These are phyloP conservation scores for Rhinichthys osculus DNA, from an alignment of 2,797 vertebrate genomes.

Conservation along the genomic window DNA sequence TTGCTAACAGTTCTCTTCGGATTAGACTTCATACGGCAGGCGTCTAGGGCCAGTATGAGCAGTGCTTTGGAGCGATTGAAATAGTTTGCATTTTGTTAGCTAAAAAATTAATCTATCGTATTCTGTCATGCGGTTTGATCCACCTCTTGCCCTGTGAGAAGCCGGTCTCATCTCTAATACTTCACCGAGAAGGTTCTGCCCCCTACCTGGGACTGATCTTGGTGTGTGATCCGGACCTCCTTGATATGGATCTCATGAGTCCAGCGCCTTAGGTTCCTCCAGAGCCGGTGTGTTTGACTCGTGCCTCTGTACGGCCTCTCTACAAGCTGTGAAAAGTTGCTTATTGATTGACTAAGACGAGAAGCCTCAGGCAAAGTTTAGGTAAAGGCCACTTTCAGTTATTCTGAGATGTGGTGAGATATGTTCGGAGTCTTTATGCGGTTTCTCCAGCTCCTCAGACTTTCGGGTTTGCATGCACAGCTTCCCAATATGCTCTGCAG, in stretches of 20 bases:
- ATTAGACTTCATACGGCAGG: neutral
- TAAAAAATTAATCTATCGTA: slow-evolving; percentile 18
- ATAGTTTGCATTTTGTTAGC: slow-evolving; percentile 20
- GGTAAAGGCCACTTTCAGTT: slow-evolving; percentile 47
- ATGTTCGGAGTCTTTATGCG: neutral
- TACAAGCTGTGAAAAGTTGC: slow-evolving; percentile 49
- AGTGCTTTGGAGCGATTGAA: slow-evolving; percentile 2
- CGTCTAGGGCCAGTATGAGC: slow-evolving; percentile 9
- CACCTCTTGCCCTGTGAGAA: neutral
- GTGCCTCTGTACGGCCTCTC: slow-evolving; percentile 35
- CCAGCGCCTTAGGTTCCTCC: slow-evolving; percentile 45
- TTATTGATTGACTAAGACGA: slow-evolving; percentile 67
- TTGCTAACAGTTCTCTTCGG: slow-evolving; percentile 26
- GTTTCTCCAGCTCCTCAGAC: neutral
- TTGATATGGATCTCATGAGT: slow-evolving; percentile 37
- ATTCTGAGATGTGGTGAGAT: neutral
- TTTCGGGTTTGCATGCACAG: neutral
- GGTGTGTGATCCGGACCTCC: slow-evolving; percentile 2
- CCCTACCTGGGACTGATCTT: neutral
- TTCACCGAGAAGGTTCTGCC: neutral
- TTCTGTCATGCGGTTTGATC: slow-evolving; percentile 10
- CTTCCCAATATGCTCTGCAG: neutral
- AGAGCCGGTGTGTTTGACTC: slow-evolving; percentile 47
- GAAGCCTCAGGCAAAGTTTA: slow-evolving; percentile 64
- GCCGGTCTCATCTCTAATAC: neutral